Base-by-base conservation (phyloP, 2,113 vertebrate genomes). In the Xiphophorus hellerii region DNA sequence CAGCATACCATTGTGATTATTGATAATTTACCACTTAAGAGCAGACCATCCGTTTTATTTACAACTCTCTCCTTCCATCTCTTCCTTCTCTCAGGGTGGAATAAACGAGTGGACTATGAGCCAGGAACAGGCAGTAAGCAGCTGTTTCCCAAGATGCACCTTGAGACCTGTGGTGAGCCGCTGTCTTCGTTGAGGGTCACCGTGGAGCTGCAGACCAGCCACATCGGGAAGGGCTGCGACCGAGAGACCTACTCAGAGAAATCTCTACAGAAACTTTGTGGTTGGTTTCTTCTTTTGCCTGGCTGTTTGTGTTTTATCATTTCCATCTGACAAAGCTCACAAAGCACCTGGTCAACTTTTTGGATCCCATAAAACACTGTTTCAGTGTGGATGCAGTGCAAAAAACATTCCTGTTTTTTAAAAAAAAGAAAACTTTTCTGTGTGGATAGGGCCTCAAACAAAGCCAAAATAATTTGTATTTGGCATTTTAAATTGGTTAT, bases 171-270 rank as follows among this genome's bases (percentile, higher is more conserved):
- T 30, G 97, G 96, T 0, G 97, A 95, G 1, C 96, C 95, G 0
- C 95, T 99, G 80, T 98, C 98, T 1, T 98, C 95, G 0, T 93
- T 97, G 76, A 96, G 96, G 74, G 93, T 94, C 74, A 97, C 93
- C 1, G 95, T 96, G 17, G 96, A 99, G 69, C 92, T 99, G 51
- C 96, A 98, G 92, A 99, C 95, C 62, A 97, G 95, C 31, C 97
- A 95, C 76, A 97, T 97, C 0, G 96, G 97, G 20, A 98, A 97
- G 71, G 97, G 97, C 79, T 99, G 98, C 3, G 97, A 99, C 74
- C 95, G 96, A 0, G 96, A 99, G 86, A 97, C 97, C 0, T 99
- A 99, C 92, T 97, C 97, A 0, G 97, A 99, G 88, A 97, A 96
- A 77, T 97, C 97, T 22, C 94, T 97, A 33, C 97, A 98, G 91